phyloP scores from a whole-genome alignment of 2,113 vertebrate species.

The Semnopithecus entellus region DNA sequence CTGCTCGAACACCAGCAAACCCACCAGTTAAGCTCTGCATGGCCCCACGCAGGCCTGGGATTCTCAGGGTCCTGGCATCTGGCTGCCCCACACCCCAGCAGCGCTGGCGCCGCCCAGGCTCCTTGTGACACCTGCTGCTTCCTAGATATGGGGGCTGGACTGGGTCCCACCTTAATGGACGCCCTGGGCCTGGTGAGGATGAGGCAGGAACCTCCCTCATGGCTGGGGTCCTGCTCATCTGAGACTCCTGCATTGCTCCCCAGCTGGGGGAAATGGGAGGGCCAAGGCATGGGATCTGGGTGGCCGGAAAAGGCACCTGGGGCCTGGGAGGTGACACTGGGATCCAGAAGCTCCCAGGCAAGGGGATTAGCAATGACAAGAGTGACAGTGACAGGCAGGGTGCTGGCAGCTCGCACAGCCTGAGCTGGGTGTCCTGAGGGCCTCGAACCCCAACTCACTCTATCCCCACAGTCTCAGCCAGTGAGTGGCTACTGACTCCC shows the following conservation, averaged over 20 bases:
- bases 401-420: background rate
- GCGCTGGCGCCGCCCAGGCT: background rate
- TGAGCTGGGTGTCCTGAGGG: background rate
- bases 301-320: background rate
- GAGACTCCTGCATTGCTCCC: background rate
- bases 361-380: rapidly evolving
- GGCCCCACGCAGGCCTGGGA: background rate
- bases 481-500: background rate
- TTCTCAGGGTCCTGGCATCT: background rate
- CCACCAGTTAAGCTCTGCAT: background rate
- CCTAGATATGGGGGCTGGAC: background rate
- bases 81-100: background rate
- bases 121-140: background rate
- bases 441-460: background rate
- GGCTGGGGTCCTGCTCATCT: rapidly evolving
- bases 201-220: background rate
- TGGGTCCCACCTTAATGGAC: background rate
- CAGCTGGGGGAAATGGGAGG: background rate
- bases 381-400: background rate
- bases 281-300: background rate
- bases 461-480: background rate
- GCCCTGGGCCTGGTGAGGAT: background rate
- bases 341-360: background rate
- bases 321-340: background rate
- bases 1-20: background rate